Evolutionary conservation across 2,797 vertebrate genomes (phyloP), one percentile per base, ranked within the genome.

Genomic region (Peromyscus eremicus): DNA sequence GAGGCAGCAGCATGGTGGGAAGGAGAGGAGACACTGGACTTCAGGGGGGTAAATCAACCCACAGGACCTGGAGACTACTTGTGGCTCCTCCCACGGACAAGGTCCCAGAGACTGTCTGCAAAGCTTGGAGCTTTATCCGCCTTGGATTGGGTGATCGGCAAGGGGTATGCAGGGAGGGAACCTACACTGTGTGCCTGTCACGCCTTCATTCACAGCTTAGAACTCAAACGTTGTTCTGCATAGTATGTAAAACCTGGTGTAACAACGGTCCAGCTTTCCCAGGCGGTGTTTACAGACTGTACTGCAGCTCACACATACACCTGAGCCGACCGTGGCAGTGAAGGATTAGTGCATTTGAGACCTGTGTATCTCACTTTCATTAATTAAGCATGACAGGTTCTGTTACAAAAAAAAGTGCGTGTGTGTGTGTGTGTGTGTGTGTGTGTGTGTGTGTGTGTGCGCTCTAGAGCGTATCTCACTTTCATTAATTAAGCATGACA

Each of bases 121-220:
- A 2, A 0, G 7, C 16, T 1, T 21, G 32, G 21, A 60, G 25
- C 40, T 34, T 8, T 4, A 17, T 3, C 49, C 3, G 19, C 23
- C 2, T 29, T 7, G 81, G 21, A 46, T 27, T 40, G 4, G 49
- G 66, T 12, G 46, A 11, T 29, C 1, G 6, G 71, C 34, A 68
- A 37, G 84, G 0, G 21, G 34, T 0, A 37, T 3, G 37, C 37
- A 66, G 29, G 16, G 60, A 7, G 27, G 37, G 76, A 73, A 11
- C 8, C 52, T 21, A 34, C 21, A 3, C 6, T 73, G 73, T 23
- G 73, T 76, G 9, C 40, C 19, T 49, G 2, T 0, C 79, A 93
- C 40, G 55, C 40, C 77, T 60, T 43, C 3, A 75, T 79, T 89
- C 94, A 40, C 29, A 55, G 83, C 97, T 92, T 46, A 88, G 37